Percentiles rank a stretch among this genome's conserved stretches.
Evolutionary conservation across 2,113 vertebrate genomes (phyloP).

Genomic region (Narcine bancroftii): DNA sequence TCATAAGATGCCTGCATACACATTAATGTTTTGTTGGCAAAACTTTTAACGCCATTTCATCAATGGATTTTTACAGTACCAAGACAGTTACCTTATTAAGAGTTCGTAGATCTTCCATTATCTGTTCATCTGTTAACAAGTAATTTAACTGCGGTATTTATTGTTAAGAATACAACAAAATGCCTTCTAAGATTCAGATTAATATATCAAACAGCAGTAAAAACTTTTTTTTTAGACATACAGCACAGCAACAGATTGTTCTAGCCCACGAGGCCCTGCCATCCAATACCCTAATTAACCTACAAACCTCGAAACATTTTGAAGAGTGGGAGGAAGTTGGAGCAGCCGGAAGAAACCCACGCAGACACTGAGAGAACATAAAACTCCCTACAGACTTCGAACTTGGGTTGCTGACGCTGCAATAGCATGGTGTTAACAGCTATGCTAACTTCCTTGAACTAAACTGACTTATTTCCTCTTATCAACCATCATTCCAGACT

Average conservation of each 20-base stretch:
- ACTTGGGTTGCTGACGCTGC: too few relatives aligned
- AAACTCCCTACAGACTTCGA: too few relatives aligned
- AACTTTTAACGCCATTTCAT: background rate
- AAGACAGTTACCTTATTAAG: conserved; percentile 76
- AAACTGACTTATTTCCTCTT: background rate
- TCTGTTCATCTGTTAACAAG: conserved; percentile 91
- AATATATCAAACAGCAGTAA: background rate
- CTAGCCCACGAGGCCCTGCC: too few relatives aligned
- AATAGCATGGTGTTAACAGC: too few relatives aligned
- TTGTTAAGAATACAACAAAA: conserved; percentile 58
- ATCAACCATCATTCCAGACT: background rate
- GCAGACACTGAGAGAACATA: too few relatives aligned
- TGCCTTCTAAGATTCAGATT: background rate
- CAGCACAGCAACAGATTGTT: too few relatives aligned
- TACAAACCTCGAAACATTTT: too few relatives aligned
- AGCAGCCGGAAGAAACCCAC: too few relatives aligned
- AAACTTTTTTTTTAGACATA: too few relatives aligned
- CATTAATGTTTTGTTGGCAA: background rate
- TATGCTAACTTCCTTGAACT: background rate
- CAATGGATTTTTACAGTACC: background rate
- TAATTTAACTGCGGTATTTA: conserved; percentile 90
- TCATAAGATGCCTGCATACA: background rate
- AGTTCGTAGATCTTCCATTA: conserved; percentile 91
- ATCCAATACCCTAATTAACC: too few relatives aligned
- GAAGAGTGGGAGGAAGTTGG: too few relatives aligned